phyloP scores from a whole-genome alignment of 2,113 vertebrate genomes.

The Acanthisitta chloris region DNA sequence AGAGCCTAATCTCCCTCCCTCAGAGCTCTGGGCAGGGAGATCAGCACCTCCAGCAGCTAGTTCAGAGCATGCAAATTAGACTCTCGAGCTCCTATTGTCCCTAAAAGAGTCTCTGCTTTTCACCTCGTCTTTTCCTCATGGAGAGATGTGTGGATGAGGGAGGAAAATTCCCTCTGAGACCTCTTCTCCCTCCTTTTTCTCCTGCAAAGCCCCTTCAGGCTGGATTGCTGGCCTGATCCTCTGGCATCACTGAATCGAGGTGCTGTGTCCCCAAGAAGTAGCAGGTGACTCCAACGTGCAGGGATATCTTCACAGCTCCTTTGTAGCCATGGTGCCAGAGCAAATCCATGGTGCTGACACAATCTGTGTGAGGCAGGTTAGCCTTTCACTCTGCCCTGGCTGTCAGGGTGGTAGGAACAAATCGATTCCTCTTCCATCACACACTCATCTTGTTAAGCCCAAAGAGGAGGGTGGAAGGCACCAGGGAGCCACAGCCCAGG shows the following conservation, averaged over 20 bases:
- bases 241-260: background rate
- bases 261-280: background rate
- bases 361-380: background rate
- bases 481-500: background rate
- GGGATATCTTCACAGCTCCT: background rate
- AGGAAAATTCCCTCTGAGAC: background rate
- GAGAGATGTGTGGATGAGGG: fast-evolving
- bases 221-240: background rate
- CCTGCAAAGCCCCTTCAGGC: background rate
- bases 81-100: background rate
- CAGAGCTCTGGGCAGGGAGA: constrained; percentile 21
- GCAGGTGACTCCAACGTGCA: background rate
- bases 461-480: background rate
- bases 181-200: background rate
- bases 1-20: constrained; percentile 5
- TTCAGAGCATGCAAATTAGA: background rate
- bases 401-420: background rate
- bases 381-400: background rate
- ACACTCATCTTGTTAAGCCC: background rate
- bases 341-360: background rate
- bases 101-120: background rate
- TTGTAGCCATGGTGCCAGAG: fast-evolving
- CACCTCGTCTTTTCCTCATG: background rate
- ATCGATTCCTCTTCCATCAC: background rate
- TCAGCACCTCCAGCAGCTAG: background rate